Conservation (phyloP, 2,797 vertebrate genomes). For the Glyptemys insculpta region DNA sequence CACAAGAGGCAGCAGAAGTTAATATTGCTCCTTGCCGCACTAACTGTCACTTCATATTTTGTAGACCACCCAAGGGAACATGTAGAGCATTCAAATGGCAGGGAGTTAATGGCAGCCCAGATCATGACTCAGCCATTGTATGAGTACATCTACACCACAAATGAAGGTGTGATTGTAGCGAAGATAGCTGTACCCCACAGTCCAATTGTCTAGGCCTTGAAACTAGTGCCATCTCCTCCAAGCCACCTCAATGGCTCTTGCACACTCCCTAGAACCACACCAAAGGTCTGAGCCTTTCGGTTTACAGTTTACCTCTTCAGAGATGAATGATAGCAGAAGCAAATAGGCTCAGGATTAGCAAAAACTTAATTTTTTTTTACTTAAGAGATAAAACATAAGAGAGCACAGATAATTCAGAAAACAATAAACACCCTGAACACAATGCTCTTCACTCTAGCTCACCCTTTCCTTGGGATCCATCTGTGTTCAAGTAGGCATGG, state of each 20-base stretch:
- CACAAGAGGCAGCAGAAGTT: neutral
- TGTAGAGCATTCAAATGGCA: neutral
- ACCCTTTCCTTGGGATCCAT: too few species aligned
- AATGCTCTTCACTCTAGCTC: too few species aligned
- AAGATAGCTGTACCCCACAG: neutral
- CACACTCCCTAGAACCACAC: neutral
- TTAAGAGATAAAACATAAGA: too few species aligned
- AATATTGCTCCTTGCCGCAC: neutral
- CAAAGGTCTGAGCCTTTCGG: neutral
- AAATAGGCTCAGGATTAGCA: neutral
- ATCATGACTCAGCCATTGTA: neutral
- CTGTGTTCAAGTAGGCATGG: too few species aligned
- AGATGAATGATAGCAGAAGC: neutral
- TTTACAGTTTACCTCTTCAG: neutral
- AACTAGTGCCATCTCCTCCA: too few species aligned
- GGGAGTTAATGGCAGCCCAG: neutral
- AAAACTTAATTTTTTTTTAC: too few species aligned
- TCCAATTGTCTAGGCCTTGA: too few species aligned
- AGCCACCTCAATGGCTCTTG: neutral
- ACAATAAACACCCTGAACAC: too few species aligned
- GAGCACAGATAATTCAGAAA: too few species aligned
- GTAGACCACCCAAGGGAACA: neutral
- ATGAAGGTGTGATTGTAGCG: neutral
- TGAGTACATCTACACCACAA: neutral
- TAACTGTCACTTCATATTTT: neutral